Conservation (phyloP, 2,797 vertebrate genomes). For the Choloepus didactylus region DNA sequence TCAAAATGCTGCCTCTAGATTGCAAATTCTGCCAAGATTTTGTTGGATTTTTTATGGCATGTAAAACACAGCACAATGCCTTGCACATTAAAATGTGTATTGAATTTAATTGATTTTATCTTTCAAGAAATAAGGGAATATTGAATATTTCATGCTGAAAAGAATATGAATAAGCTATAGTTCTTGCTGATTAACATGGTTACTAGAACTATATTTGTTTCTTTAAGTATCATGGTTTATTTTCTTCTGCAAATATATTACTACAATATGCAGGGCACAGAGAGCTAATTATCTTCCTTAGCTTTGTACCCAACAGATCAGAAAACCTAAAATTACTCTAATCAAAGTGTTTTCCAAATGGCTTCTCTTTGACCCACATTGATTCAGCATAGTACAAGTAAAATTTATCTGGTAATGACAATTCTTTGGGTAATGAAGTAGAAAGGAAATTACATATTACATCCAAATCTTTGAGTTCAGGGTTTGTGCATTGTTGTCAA, state of each 20-base stretch:
- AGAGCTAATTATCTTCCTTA: background rate
- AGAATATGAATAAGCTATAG: conserved; percentile 19
- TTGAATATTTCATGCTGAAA: conserved; percentile 3
- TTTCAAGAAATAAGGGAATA: background rate
- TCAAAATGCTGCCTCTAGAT: background rate
- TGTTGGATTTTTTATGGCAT: background rate
- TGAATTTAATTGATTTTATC: conserved; percentile 26
- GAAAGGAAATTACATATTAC: background rate
- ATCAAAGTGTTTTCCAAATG: background rate
- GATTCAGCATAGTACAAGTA: background rate
- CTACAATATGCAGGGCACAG: background rate
- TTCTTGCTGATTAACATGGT: conserved; percentile 25
- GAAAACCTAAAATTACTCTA: conserved; percentile 33
- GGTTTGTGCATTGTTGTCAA: rapidly evolving
- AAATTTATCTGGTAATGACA: background rate
- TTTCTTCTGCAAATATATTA: conserved; percentile 21
- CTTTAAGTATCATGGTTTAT: background rate
- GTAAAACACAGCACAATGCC: background rate
- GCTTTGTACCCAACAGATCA: background rate
- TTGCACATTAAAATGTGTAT: background rate
- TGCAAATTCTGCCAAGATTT: background rate
- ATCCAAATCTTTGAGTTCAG: background rate
- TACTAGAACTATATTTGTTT: background rate
- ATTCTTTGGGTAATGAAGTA: background rate
- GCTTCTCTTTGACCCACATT: background rate